Base-by-base conservation (phyloP, 1,140 invertebrate species). In the Drosophila jambulina region DNA sequence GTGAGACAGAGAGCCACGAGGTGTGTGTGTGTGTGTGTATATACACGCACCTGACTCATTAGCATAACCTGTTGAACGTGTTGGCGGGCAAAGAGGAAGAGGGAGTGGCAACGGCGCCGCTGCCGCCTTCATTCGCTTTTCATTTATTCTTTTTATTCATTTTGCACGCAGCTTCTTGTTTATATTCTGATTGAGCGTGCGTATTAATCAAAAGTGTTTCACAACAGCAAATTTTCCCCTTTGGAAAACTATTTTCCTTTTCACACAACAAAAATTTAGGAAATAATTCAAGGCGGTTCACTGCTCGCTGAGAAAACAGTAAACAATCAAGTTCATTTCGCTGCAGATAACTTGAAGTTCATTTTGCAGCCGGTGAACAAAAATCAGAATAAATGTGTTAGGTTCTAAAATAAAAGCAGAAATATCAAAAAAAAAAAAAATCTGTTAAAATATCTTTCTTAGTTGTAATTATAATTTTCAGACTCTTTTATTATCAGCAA, bases 61-160 rank as follows among this genome's bases (percentile, higher is more conserved):
- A 76, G 76, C 83, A 86, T 86, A 86, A 86, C 83, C 83, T 87
- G 83, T 86, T 64, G 36, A 67, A 80, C 79, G 56, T 59, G 82
- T 86, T 67, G 78, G 62, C 7, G 29, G 48, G 48, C 19, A n/a
- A 17, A 32, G 67, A 29, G 69, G 67, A 51, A 69, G 46, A 34
- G 62, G 63, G 63, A 56, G 63, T 48, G 53, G 61, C 53, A 27
- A 25, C 57, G 59, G 21, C 27, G 17, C 23, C 67, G 46, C n/a
- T 32, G 29, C 67, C 67, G 61, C 23, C 72, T 76, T 75, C 34
- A 42, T 57, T 75, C 60, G 45, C 9, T 58, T 62, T 48, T 72
- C 45, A 32, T 49, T 56, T 29, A 48, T 64, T 57, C 57, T 36
- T 49, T 49, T 65, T 58, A 82, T 76, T 75, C 60, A 75, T 64